phyloP scores from a whole-genome alignment of 1,140 invertebrate species.

The Atta cephalotes region DNA sequence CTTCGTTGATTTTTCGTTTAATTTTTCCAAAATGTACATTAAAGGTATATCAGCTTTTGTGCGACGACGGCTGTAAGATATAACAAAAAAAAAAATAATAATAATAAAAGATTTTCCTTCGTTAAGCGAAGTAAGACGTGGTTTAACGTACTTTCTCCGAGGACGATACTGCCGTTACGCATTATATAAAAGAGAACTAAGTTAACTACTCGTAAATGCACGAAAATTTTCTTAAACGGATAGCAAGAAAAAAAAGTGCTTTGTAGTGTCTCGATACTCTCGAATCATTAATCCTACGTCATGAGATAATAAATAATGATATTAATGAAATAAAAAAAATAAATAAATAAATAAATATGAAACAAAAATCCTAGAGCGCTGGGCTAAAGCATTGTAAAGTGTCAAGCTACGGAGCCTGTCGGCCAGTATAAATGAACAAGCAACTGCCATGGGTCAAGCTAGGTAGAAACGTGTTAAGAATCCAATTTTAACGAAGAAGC shows the following conservation, averaged over 20 bases:
- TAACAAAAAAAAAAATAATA: constrained; percentile 55
- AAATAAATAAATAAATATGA: constrained; percentile 62
- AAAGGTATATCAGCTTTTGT: constrained; percentile 72
- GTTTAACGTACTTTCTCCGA: constrained; percentile 80
- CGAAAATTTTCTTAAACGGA: constrained; percentile 75
- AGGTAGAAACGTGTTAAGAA: constrained; percentile 81
- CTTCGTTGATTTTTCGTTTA: constrained; percentile 72
- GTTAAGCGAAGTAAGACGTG: constrained; percentile 77
- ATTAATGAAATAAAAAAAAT: constrained; percentile 58
- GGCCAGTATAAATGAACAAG: constrained; percentile 82
- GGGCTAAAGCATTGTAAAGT: constrained; percentile 75
- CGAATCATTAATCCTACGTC: constrained; percentile 74
- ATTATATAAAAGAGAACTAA: constrained; percentile 76
- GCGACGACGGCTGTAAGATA: constrained; percentile 77
- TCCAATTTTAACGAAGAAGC: constrained; percentile 80
- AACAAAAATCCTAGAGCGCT: constrained; percentile 70
- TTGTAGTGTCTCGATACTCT: constrained; percentile 77
- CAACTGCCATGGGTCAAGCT: constrained; percentile 83
- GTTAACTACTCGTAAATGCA: constrained; percentile 78
- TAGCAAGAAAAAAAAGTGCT: constrained; percentile 71
- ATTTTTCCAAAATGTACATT: constrained; percentile 71
- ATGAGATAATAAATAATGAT: constrained; percentile 72
- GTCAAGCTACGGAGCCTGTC: constrained; percentile 80
- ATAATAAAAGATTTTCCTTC: constrained; percentile 74
- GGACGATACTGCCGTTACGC: constrained; percentile 81